phyloP scores from a whole-genome alignment of 2,888 invertebrate species.

The Spisula subtruncata region DNA sequence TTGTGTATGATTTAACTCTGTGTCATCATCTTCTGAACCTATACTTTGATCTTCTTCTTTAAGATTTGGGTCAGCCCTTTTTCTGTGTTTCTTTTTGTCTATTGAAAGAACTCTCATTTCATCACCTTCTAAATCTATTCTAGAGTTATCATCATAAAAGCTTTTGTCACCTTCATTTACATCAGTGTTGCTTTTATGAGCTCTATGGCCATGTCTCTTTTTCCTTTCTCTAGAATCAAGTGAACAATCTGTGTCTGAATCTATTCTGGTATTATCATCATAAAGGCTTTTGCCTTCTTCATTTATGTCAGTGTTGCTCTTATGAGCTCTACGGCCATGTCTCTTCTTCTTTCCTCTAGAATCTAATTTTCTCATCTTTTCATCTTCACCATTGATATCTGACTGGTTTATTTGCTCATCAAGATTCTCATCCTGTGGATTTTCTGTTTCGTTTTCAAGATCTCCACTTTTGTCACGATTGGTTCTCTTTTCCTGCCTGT shows the following conservation, averaged over 20 bases:
- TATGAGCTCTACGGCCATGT: neutral
- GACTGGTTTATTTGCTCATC: neutral
- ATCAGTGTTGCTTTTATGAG: neutral
- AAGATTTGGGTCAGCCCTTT: neutral
- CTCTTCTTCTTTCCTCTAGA: neutral
- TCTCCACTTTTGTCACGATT: constrained; percentile 19
- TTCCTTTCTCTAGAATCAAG: neutral
- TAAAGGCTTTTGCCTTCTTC: neutral
- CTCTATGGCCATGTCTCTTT: neutral
- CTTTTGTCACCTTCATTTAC: neutral
- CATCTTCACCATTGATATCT: neutral
- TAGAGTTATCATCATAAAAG: neutral
- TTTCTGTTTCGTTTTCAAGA: neutral
- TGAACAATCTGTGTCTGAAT: neutral
- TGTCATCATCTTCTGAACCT: neutral
- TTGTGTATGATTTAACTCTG: neutral
- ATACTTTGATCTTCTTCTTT: neutral
- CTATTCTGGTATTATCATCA: neutral
- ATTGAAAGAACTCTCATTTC: neutral
- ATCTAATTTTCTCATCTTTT: neutral
- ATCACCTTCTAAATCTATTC: neutral
- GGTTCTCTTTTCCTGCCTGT: neutral
- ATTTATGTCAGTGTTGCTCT: neutral
- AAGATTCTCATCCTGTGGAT: neutral
- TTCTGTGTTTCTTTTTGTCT: neutral